Conservation (phyloP, 2,113 vertebrate genomes). For the Leucosticte australis region DNA sequence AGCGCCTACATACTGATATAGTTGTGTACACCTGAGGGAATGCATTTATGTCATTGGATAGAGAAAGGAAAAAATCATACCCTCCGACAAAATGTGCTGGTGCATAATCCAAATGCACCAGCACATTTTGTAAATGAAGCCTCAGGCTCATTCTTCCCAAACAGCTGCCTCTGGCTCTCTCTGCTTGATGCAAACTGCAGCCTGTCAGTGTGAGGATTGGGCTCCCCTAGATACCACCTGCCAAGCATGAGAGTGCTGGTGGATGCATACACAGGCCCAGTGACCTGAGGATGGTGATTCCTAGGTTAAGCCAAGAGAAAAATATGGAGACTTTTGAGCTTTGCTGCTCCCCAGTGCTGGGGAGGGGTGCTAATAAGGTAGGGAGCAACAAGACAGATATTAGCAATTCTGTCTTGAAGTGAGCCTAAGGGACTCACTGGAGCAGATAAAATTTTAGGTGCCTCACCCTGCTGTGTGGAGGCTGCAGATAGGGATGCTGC, state of each 20-base stretch:
- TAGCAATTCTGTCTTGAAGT: neutral
- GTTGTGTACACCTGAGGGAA: neutral
- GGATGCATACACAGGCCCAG: rapidly evolving
- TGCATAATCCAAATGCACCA: too few species aligned
- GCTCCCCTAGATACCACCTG: neutral
- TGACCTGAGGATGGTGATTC: neutral
- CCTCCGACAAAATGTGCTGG: neutral
- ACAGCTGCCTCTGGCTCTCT: neutral
- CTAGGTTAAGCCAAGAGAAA: neutral
- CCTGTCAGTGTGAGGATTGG: neutral
- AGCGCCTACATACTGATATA: neutral
- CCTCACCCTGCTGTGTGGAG: neutral
- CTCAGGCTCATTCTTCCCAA: neutral
- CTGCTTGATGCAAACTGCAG: neutral
- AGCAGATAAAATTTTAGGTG: neutral
- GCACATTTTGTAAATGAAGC: neutral
- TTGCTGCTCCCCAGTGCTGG: neutral
- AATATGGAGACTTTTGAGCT: neutral
- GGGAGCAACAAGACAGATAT: neutral
- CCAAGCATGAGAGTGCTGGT: neutral
- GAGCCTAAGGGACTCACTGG: neutral
- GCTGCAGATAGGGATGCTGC: neutral
- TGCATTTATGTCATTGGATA: neutral
- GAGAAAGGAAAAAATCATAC: neutral
- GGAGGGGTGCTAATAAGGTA: neutral